These are phyloP conservation scores for Grammatotria lemairii DNA, from an alignment of 2,113 vertebrate genomes.

Conservation along the genomic window DNA sequence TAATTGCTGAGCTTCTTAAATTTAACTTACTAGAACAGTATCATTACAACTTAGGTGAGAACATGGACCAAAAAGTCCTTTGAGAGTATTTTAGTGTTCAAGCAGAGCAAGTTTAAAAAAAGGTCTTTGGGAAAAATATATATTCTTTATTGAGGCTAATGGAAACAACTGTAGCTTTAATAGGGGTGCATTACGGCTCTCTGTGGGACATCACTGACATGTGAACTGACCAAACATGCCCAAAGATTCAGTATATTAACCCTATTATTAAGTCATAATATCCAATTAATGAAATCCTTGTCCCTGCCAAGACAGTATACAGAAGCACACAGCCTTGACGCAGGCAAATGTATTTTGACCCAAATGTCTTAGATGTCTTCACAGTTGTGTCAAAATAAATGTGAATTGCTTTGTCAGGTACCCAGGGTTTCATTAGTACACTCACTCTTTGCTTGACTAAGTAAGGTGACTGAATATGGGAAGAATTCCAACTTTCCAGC, in stretches of 20 bases:
- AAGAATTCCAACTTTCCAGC: neutral
- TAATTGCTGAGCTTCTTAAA: neutral
- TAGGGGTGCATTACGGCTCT: neutral
- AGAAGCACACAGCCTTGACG: neutral
- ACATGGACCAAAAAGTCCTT: neutral
- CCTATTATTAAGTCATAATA: neutral
- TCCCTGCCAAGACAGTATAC: neutral
- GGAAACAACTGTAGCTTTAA: neutral
- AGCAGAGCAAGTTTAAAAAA: neutral
- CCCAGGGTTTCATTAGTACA: neutral
- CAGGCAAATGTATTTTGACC: neutral
- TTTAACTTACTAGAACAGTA: neutral
- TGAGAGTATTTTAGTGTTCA: neutral
- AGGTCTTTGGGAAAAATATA: neutral
- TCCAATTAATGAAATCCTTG: neutral
- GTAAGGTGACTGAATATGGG: neutral
- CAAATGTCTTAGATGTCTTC: neutral
- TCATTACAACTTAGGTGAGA: neutral
- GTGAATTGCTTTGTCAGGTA: neutral
- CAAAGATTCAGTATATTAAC: neutral
- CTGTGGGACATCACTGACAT: neutral
- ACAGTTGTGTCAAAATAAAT: neutral
- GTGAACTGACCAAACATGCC: neutral
- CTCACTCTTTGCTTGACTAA: neutral
- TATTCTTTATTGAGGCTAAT: neutral